phyloP scores from a whole-genome alignment of 2,797 vertebrate genomes.

The Intellagama lesueurii region DNA sequence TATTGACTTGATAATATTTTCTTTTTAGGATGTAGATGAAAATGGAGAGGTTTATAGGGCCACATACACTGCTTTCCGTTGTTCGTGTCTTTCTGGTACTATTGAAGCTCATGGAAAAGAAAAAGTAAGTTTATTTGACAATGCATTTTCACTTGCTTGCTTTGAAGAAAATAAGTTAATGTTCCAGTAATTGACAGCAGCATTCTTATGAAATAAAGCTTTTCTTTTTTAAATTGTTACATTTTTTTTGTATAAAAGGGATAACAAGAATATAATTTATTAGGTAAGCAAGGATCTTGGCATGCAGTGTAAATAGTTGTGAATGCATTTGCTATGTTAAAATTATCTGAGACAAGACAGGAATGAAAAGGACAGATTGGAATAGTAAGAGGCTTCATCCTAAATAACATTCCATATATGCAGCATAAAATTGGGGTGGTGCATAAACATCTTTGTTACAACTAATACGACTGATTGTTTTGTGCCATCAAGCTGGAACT shows the following conservation, averaged over 20 bases:
- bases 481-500: no score
- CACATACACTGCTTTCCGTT: slow-evolving; percentile 91
- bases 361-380: no score
- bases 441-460: background rate
- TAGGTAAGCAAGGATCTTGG: no score
- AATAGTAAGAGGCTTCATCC: no score
- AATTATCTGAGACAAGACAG: no score
- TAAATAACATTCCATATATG: no score
- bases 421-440: background rate
- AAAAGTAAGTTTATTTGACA: slow-evolving; percentile 79
- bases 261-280: no score
- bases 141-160: background rate
- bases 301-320: no score
- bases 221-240: background rate
- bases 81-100: slow-evolving; percentile 85
- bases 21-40: slow-evolving; percentile 86
- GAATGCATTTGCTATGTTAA: no score
- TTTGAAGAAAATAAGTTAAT: background rate
- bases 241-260: no score
- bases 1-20: slow-evolving; percentile 26
- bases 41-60: slow-evolving; percentile 88
- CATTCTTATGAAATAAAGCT: background rate
- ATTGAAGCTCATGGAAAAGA: slow-evolving; percentile 83
- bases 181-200: background rate
- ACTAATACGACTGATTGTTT: no score